A percentile compares a stretch with the other conserved stretches of the same genome.
These are phyloP conservation scores for Echeneis naucrates DNA, from an alignment of 2,797 vertebrate species.

Conservation along the genomic window DNA sequence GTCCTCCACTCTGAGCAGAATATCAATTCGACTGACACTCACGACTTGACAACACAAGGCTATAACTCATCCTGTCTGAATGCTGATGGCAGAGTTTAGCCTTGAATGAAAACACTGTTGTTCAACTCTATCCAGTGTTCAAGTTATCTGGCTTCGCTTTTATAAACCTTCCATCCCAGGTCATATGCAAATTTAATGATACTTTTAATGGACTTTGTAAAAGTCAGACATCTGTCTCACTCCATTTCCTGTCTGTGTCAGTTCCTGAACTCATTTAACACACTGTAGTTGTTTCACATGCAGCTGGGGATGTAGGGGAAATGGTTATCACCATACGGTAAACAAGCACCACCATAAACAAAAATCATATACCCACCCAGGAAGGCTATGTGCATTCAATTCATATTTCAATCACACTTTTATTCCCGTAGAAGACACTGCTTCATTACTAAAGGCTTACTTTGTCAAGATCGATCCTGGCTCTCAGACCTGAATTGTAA, in stretches of 20 bases:
- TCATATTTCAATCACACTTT: not conserved
- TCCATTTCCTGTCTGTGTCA: constrained; percentile 34
- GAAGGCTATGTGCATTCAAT: not conserved
- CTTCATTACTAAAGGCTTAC: too few relatives aligned
- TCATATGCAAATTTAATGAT: constrained; percentile 64
- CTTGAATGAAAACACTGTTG: constrained; percentile 52
- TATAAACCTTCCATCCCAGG: constrained; percentile 47
- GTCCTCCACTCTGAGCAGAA: constrained; percentile 40
- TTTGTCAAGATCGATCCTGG: not conserved
- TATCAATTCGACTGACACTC: constrained; percentile 60
- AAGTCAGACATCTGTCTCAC: constrained; percentile 56
- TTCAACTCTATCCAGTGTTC: constrained; percentile 40
- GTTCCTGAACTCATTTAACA: constrained; percentile 16
- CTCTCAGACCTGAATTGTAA: not conserved
- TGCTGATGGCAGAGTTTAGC: constrained; percentile 66
- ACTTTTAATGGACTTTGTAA: constrained; percentile 67
- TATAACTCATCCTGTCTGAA: constrained; percentile 69
- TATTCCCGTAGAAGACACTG: not conserved
- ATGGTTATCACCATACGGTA: not conserved
- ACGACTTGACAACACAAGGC: constrained; percentile 54
- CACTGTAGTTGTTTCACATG: constrained; percentile 20
- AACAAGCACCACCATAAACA: not conserved
- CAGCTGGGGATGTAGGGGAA: not conserved
- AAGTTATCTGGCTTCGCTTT: constrained; percentile 50
- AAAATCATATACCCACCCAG: not conserved